Conservation (phyloP, 2,113 vertebrate species). For the Microtus ochrogaster region DNA sequence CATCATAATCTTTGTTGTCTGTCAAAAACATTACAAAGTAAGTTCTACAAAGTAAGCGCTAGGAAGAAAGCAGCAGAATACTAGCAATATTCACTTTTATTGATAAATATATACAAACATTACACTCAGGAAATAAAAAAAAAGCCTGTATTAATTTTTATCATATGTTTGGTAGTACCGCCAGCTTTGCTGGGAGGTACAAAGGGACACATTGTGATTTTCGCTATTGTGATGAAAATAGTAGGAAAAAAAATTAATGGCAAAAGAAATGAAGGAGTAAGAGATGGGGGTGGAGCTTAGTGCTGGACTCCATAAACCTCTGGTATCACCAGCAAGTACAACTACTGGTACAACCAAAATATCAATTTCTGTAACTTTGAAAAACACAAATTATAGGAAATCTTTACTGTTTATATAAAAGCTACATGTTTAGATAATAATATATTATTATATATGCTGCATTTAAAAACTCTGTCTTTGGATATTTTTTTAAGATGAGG, state of each 20-base stretch:
- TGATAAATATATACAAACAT: constrained; percentile 36
- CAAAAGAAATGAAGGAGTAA: constrained; percentile 73
- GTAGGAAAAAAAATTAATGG: constrained; percentile 81
- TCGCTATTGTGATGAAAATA: constrained; percentile 79
- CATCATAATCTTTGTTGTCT: constrained; percentile 99
- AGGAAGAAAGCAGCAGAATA: constrained; percentile 40
- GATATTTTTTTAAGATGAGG: constrained; percentile 24
- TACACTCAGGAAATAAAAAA: background rate
- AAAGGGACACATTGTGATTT: constrained; percentile 79
- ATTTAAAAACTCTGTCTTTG: constrained; percentile 62
- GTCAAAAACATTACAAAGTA: constrained; percentile 72
- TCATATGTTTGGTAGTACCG: constrained; percentile 65
- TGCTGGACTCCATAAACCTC: background rate
- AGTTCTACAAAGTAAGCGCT: constrained; percentile 32
- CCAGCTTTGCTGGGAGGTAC: constrained; percentile 77
- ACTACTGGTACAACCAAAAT: constrained; percentile 43
- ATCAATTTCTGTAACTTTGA: constrained; percentile 78
- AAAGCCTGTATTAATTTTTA: constrained; percentile 81
- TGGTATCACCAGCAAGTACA: background rate
- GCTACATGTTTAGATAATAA: constrained; percentile 66
- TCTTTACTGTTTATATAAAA: constrained; percentile 79
- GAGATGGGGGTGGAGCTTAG: background rate
- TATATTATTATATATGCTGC: constrained; percentile 63
- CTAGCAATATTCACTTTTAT: constrained; percentile 9
- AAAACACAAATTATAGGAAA: constrained; percentile 60